Conservation (phyloP, 2,797 vertebrate genomes). For the Anguilla obscura region DNA sequence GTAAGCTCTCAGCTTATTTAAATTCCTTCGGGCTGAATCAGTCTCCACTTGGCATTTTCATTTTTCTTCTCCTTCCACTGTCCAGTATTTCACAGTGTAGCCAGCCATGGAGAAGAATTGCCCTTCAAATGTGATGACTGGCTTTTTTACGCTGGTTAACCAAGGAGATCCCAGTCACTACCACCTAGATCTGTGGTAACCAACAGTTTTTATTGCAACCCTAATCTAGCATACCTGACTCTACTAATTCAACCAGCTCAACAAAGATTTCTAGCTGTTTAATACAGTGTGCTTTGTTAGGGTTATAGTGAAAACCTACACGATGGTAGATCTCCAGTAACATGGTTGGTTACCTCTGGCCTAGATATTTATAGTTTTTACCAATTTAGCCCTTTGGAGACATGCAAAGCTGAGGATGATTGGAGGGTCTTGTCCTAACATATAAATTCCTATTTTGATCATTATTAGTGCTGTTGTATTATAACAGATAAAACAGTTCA, state of each 20-base stretch:
- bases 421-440: background rate
- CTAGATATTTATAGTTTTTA: constrained; percentile 34
- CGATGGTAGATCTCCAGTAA: too few relatives aligned
- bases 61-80: background rate
- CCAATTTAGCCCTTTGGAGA: constrained; percentile 41
- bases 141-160: constrained; percentile 37
- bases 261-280: too few relatives aligned
- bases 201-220: too few relatives aligned
- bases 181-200: background rate
- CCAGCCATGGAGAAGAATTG: constrained; percentile 14
- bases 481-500: background rate
- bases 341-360: too few relatives aligned
- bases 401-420: background rate
- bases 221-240: too few relatives aligned
- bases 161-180: constrained; percentile 36
- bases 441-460: background rate
- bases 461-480: background rate
- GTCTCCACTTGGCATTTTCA: background rate
- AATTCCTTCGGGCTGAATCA: background rate
- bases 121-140: constrained; percentile 9
- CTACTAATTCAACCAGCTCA: too few relatives aligned
- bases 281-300: too few relatives aligned
- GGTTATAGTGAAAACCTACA: too few relatives aligned
- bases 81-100: background rate
- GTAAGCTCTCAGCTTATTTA: background rate